Conservation (phyloP, 2,113 vertebrate genomes). For the Cebidichthys violaceus region DNA sequence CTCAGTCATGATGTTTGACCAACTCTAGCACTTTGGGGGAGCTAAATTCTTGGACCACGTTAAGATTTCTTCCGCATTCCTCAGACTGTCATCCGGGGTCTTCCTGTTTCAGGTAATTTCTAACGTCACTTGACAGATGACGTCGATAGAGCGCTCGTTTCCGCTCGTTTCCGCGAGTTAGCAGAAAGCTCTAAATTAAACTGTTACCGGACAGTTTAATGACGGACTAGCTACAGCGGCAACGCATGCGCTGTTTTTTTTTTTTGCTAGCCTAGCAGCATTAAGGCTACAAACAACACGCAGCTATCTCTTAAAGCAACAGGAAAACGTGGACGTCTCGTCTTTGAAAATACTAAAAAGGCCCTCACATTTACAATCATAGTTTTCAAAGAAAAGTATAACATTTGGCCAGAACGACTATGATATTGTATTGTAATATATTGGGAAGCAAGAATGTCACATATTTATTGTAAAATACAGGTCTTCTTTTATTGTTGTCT, state of each 20-base stretch:
- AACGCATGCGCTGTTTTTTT: not conserved
- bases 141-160: not conserved
- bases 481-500: not conserved
- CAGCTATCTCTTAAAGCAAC: conserved; percentile 21
- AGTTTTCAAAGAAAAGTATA: not conserved
- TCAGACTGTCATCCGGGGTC: not conserved
- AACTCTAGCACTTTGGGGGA: not conserved
- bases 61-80: not conserved
- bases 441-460: not conserved
- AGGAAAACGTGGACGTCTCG: not conserved
- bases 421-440: not conserved
- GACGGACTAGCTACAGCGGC: not conserved
- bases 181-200: not conserved
- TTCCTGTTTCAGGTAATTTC: not conserved
- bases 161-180: not conserved
- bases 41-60: not conserved
- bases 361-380: not conserved
- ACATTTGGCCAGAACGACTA: not conserved
- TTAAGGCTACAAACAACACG: conserved; percentile 17
- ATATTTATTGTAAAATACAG: not conserved
- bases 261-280: conserved; percentile 1
- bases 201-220: not conserved
- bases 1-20: not conserved
- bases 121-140: not conserved
- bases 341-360: not conserved